A percentile compares a stretch with the other conserved stretches of the same genome.
These are phyloP conservation scores for Trichosurus vulpecula DNA, from an alignment of 2,797 vertebrate species.

Conservation along the genomic window DNA sequence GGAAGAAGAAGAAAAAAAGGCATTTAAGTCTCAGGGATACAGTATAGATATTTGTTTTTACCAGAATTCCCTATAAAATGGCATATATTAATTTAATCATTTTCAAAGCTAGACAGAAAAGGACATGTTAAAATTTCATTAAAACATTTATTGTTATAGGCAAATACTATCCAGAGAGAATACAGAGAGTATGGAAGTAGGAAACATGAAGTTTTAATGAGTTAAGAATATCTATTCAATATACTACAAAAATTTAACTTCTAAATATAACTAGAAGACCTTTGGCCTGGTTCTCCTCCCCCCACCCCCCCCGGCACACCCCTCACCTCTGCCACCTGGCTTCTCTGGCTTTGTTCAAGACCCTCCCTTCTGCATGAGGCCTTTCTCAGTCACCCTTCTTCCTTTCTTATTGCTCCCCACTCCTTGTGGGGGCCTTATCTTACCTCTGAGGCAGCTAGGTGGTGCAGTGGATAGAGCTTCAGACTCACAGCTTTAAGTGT, in stretches of 20 bases:
- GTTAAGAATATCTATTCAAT: neutral
- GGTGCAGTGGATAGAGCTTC: neutral
- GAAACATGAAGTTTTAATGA: slow-evolving; percentile 31
- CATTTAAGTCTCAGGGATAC: neutral
- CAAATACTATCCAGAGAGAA: slow-evolving; percentile 4
- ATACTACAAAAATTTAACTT: slow-evolving; percentile 2
- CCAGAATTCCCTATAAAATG: neutral
- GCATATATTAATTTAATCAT: slow-evolving; percentile 32
- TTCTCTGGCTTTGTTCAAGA: neutral
- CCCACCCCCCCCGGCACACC: neutral
- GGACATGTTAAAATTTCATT: neutral
- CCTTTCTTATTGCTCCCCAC: neutral
- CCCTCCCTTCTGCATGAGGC: neutral
- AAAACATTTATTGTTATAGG: neutral
- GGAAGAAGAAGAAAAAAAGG: neutral
- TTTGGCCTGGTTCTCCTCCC: neutral
- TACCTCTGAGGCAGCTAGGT: neutral
- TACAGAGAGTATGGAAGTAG: slow-evolving; percentile 2
- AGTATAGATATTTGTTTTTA: slow-evolving; percentile 29
- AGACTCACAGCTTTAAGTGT: neutral
- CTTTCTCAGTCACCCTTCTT: neutral
- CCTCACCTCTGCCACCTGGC: neutral
- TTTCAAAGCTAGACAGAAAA: slow-evolving; percentile 13
- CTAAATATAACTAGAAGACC: slow-evolving; percentile 5
- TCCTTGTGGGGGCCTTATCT: neutral